Evolutionary conservation across 2,797 vertebrate genomes (phyloP), one percentile per base, ranked within the genome.

Genomic region (Xenops minutus): DNA sequence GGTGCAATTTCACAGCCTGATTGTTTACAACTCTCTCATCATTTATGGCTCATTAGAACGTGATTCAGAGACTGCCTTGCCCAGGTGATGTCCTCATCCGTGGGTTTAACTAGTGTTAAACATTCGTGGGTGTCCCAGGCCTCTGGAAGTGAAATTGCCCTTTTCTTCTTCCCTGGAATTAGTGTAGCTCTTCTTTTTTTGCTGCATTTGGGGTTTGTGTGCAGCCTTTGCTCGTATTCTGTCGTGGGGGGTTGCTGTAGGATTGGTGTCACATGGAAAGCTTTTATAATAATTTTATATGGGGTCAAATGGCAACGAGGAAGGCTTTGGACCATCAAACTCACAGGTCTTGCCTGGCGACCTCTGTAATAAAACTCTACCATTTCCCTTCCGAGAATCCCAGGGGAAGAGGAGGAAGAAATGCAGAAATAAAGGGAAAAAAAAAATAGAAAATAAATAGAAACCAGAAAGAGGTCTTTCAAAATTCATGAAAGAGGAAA

Each of bases 401-500:
- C 79, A 32, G 54, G 81, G 66, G 90, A 73, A 79, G 52, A 72
- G 26, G 36, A 88, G 39, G 34, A 67, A 92, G 44, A 94, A 75
- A 91, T 46, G 37, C 55, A 80, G 49, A 62, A 66, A 30, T 11
- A 10, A 43, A 46, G 39, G 26, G 7, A 10, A 14, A 32, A 2
- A 2, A 2, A 14, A 22, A 36, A 56, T 21, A 41, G 23, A 48
- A 5, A 17, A 43, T 37, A 68, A 68, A 27, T 3, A 82, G 29
- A 55, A 91, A 49, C 4, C 54, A 95, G 73, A 91, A 86, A 90
- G 80, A 73, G 58, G 88, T 93, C 93, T 96, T 97, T 97, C 96
- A 97, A 97, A 97, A 97, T 98, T 97, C 93, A 96, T 97, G 97
- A 97, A 91, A 51, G 82, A 93, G 83, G 92, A 94, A 97, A 96